These are phyloP conservation scores for Plecotus auritus DNA, from an alignment of 2,113 vertebrate genomes.

Conservation along the genomic window DNA sequence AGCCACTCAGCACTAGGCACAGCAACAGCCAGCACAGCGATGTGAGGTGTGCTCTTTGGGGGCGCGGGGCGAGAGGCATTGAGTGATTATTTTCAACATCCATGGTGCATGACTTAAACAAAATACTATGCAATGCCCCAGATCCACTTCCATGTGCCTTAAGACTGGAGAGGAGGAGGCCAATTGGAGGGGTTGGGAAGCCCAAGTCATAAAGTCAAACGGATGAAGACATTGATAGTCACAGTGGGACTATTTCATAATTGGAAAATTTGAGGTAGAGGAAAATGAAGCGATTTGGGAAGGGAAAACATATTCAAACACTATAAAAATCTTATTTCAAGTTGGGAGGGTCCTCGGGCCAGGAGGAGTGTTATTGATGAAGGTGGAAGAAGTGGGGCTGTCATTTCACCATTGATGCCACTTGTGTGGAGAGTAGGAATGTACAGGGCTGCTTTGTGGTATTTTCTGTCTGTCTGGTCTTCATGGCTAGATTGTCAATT, in stretches of 20 bases:
- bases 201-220: background rate
- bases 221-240: background rate
- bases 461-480: background rate
- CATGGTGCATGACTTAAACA: background rate
- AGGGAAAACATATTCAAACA: background rate
- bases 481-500: background rate
- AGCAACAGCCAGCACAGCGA: too few relatives aligned
- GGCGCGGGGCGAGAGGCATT: background rate
- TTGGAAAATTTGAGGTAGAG: background rate
- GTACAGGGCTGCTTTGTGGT: too few relatives aligned
- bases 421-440: background rate
- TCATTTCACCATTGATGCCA: rapidly evolving
- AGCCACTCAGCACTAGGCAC: background rate
- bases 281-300: background rate
- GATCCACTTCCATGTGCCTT: background rate
- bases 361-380: background rate
- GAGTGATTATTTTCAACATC: background rate
- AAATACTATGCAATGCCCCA: background rate
- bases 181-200: background rate
- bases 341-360: background rate
- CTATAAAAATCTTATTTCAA: background rate
- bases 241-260: background rate
- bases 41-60: background rate
- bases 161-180: background rate
- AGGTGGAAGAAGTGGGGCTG: background rate